phyloP scores from a whole-genome alignment of 1,140 invertebrate genomes.

The Palaemon carinicauda region DNA sequence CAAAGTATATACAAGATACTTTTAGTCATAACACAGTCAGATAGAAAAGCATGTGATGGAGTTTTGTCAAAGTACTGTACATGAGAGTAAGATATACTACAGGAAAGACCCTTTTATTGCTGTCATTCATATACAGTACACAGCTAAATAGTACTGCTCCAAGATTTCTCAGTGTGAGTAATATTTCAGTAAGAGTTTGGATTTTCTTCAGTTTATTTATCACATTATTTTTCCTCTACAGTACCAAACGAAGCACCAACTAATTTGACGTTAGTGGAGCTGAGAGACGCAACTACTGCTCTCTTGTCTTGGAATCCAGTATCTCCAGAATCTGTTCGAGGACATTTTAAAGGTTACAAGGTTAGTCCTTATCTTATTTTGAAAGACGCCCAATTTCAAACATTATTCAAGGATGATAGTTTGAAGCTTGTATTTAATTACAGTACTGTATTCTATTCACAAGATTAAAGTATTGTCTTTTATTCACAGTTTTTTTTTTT shows the following conservation, averaged over 20 bases:
- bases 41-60: no score
- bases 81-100: no score
- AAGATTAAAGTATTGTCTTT: no score
- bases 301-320: conserved; percentile 86
- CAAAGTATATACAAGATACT: no score
- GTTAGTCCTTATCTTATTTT: conserved; percentile 61
- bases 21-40: no score
- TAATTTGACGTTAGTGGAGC: conserved; percentile 82
- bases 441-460: no score
- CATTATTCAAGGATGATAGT: neutral
- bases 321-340: conserved; percentile 74
- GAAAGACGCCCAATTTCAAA: conserved; percentile 55
- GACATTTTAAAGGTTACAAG: conserved; percentile 96
- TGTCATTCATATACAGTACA: no score
- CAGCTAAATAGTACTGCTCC: no score
- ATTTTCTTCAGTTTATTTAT: neutral
- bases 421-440: neutral
- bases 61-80: no score
- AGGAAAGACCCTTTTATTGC: no score
- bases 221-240: conserved; percentile 61
- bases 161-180: no score
- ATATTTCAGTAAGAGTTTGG: neutral
- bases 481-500: no score
- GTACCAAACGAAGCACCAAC: conserved; percentile 80
- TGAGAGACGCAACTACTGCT: conserved; percentile 79